A percentile compares a stretch with the other conserved stretches of the same genome.
These are phyloP conservation scores for Melanerpes formicivorus DNA, from an alignment of 2,113 vertebrate genomes.

Conservation along the genomic window DNA sequence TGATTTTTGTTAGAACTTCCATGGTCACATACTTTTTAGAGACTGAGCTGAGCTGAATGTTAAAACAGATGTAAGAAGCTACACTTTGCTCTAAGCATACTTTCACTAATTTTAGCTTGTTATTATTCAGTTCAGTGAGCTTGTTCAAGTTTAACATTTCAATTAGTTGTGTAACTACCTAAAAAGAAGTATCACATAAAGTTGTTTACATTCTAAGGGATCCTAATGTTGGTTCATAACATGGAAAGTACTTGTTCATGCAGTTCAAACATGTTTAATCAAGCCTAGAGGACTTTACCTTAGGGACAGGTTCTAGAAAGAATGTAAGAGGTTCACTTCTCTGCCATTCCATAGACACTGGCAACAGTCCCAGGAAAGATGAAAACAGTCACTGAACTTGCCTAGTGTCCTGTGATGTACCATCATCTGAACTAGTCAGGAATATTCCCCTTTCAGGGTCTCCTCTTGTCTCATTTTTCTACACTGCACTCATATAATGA, in stretches of 20 bases:
- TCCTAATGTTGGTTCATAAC: neutral
- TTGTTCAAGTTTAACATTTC: conserved; percentile 42
- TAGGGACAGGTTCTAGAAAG: neutral
- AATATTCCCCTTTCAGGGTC: neutral
- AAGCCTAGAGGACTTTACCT: neutral
- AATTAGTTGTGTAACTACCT: conserved; percentile 41
- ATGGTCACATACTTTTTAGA: neutral
- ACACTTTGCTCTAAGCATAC: conserved; percentile 12
- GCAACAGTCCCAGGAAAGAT: neutral
- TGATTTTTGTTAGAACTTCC: neutral
- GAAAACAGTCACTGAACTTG: neutral
- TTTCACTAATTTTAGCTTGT: conserved; percentile 45
- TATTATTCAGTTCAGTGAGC: conserved; percentile 48
- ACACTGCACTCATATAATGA: neutral
- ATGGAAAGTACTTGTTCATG: neutral
- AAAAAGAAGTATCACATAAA: conserved; percentile 19
- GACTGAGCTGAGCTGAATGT: neutral
- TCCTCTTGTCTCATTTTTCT: neutral
- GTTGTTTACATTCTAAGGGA: neutral
- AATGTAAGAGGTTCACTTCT: neutral
- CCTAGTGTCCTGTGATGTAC: neutral
- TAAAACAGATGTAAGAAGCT: conserved; percentile 19
- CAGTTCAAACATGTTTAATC: neutral
- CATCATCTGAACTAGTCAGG: neutral
- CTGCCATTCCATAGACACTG: neutral